A percentile compares a stretch with the other conserved stretches of the same genome.
Evolutionary conservation across 92 coral and sea anemone species (phyloP).

Genomic region (Heliopora coerulea): DNA sequence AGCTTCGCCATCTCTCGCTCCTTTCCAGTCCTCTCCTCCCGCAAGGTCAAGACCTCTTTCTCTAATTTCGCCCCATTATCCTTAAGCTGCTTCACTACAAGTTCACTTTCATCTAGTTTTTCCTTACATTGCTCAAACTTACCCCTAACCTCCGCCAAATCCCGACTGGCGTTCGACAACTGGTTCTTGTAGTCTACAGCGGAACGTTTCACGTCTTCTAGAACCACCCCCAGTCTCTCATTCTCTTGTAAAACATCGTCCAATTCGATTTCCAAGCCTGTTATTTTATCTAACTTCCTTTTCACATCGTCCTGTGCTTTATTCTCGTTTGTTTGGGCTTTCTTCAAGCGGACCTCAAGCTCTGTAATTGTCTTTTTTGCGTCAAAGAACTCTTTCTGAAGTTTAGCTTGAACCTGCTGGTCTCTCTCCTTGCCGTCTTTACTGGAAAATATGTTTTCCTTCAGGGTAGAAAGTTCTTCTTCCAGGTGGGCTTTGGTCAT

Average conservation of each 20-base stretch:
- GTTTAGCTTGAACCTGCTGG: conserved; percentile 55
- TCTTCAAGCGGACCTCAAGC: conserved; percentile 64
- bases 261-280: conserved; percentile 53
- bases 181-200: conserved; percentile 63
- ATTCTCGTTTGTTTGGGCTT: conserved; percentile 50
- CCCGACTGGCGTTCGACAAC: conserved; percentile 51
- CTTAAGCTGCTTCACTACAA: conserved; percentile 52
- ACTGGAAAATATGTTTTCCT: conserved; percentile 56
- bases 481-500: conserved; percentile 67
- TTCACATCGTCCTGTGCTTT: conserved; percentile 58
- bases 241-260: conserved; percentile 56
- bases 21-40: conserved; percentile 20
- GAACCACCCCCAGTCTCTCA: conserved; percentile 46
- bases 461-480: conserved; percentile 67
- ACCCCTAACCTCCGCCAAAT: conserved; percentile 56
- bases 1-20: conserved; percentile 32
- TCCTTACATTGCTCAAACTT: conserved; percentile 57
- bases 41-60: conserved; percentile 61
- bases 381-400: conserved; percentile 67
- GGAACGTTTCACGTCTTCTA: conserved; percentile 63
- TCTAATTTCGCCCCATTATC: conserved; percentile 50
- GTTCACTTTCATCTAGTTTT: conserved; percentile 63
- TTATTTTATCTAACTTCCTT: conserved; percentile 52
- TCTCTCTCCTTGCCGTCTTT: conserved; percentile 71
- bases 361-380: conserved; percentile 67